Conservation (phyloP, 2,888 invertebrate genomes). For the Parnassius glacialis region DNA sequence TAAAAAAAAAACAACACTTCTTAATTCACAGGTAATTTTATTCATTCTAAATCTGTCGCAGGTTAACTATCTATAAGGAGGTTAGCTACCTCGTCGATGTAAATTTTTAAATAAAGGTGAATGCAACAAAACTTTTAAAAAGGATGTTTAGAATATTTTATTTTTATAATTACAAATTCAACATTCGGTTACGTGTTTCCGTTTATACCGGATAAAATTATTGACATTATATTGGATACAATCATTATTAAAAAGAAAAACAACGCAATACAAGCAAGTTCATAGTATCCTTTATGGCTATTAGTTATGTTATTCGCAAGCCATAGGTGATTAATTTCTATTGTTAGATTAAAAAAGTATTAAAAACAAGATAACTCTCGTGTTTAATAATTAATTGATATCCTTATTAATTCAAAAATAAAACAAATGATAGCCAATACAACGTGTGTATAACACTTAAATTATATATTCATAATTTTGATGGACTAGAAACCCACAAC, state of each 20-base stretch:
- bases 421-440: conserved; percentile 56
- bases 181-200: conserved; percentile 13
- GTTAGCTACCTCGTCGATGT: conserved; percentile 37
- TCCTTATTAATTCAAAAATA: conserved; percentile 46
- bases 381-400: conserved; percentile 48
- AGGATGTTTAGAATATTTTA: conserved; percentile 6
- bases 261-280: conserved; percentile 76
- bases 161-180: conserved; percentile 16
- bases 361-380: conserved; percentile 66
- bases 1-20: conserved; percentile 32
- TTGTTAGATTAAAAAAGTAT: conserved; percentile 72
- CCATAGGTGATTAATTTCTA: conserved; percentile 73
- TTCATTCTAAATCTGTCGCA: conserved; percentile 59
- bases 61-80: conserved; percentile 63
- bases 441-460: conserved; percentile 49
- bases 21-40: conserved; percentile 73
- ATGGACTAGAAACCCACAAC: conserved; percentile 78
- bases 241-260: conserved; percentile 58
- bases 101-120: conserved; percentile 1
- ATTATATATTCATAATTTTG: conserved; percentile 65
- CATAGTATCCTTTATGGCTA: conserved; percentile 73
- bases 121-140: conserved; percentile 25
- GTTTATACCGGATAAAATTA: conserved; percentile 22
- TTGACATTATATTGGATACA: conserved; percentile 32
- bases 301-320: conserved; percentile 79